Base-by-base conservation (phyloP, 1,140 invertebrate species). In the Chymomyza costata region DNA sequence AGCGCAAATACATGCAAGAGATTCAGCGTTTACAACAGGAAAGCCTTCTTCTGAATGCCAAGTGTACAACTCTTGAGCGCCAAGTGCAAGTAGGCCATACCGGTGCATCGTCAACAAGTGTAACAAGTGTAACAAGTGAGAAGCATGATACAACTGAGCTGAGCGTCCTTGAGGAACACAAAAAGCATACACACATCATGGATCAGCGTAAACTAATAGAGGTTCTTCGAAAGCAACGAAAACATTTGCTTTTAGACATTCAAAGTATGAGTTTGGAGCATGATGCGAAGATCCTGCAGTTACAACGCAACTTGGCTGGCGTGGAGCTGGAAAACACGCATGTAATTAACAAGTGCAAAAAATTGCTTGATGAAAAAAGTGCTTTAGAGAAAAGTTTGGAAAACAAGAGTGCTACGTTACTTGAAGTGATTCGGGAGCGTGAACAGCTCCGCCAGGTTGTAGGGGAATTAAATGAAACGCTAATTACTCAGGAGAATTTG, bases 21-120 rank as follows among this genome's bases (percentile, higher is more conserved):
- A 84, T 74, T 53, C 82, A 84, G 39, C 48, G 43, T 32, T 50
- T 84, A n/a, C 82, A 84, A 39, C 65, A 71, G 25, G 80, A 84
- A 16, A 55, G 83, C 7, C 41, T 55, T 14, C 58, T 53, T 2
- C 51, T 84, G 5, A 51, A 73, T 25, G 46, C 47, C 0, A 71
- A 71, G 35, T 84, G 74, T 30, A 57, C 46, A 3, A 32, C 61
- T 1, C 37, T 84, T 3, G 74, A 83, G 18, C 49, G 44, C 15
- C 55, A 65, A 47, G 18, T 39, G 2, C 39, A 39, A 37, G 19
- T 25, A 21, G 35, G 40, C 21, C 25, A 11, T 14, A 13, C 7
- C 25, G 16, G n/a, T 13, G 10, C 17, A n/a, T 16, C 10, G 16
- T 14, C 40, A 1, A 3, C 37, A 28, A 15, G 2, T 35, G 3